phyloP scores from a whole-genome alignment of 2,888 invertebrate genomes.

The Amblyjoppa proteus region DNA sequence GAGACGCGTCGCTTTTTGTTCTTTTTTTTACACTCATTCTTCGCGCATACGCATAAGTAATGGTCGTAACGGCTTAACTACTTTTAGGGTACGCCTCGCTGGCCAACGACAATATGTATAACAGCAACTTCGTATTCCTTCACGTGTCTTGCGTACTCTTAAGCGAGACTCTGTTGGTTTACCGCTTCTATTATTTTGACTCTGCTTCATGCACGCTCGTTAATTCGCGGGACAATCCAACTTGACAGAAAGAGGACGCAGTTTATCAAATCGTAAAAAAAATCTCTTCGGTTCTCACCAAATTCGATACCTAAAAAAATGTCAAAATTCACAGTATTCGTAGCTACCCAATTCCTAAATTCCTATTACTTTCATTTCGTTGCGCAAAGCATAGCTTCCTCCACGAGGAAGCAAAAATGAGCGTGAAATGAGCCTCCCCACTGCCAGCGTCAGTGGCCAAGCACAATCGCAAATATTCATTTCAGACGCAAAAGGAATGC shows the following conservation, averaged over 20 bases:
- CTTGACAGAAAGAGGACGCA: background rate
- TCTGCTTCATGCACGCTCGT: slow-evolving; percentile 10
- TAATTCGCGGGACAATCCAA: background rate
- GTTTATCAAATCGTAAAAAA: background rate
- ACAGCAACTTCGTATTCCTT: background rate
- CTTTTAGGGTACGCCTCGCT: slow-evolving; percentile 26
- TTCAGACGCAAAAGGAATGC: slow-evolving; percentile 48
- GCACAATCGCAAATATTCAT: slow-evolving; percentile 52
- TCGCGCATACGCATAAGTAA: slow-evolving; percentile 17
- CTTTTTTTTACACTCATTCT: slow-evolving; percentile 23
- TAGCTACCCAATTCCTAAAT: background rate
- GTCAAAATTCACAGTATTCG: background rate
- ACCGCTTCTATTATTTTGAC: slow-evolving; percentile 7
- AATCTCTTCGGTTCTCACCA: background rate
- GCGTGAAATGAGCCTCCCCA: background rate
- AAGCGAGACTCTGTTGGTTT: background rate
- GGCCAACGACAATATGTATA: slow-evolving; percentile 37
- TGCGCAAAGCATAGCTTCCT: background rate
- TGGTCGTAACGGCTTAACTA: slow-evolving; percentile 31
- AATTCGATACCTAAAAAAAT: background rate
- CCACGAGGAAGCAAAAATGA: slow-evolving; percentile 4
- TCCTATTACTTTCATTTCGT: background rate
- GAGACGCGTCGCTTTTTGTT: background rate
- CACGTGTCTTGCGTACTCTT: slow-evolving; percentile 15
- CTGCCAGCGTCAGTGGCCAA: background rate